phyloP scores from a whole-genome alignment of 2,888 invertebrate species.

The Dilophus febrilis region DNA sequence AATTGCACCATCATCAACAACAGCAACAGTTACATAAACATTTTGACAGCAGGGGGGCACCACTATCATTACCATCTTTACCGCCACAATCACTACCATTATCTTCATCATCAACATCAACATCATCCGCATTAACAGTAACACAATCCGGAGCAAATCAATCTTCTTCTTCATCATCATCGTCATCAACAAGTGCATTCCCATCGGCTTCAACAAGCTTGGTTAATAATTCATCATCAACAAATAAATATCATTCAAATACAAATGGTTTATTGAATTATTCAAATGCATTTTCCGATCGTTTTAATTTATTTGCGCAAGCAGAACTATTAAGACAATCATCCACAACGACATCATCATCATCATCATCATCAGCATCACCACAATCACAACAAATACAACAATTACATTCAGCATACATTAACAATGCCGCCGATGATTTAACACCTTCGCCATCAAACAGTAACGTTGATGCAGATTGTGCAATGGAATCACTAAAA shows the following conservation, averaged over 20 bases:
- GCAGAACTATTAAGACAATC: no score
- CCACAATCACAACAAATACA: no score
- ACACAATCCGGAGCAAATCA: no score
- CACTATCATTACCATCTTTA: conserved; percentile 1
- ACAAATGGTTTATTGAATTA: conserved; percentile 1
- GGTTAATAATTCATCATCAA: conserved; percentile 1
- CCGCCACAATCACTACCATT: not conserved
- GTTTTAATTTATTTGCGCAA: no score
- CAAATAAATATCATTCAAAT: conserved; percentile 3
- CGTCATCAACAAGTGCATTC: not conserved
- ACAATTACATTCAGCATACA: no score
- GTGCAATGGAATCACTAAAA: conserved; percentile 2
- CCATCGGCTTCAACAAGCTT: conserved; percentile 1
- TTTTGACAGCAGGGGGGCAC: not conserved
- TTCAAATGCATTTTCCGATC: not conserved
- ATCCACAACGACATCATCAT: no score
- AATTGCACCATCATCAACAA: conserved; percentile 1
- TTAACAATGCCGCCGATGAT: no score
- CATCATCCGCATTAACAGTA: no score
- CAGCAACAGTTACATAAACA: not conserved
- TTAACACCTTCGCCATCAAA: conserved; percentile 1
- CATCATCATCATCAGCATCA: no score
- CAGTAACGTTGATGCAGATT: conserved; percentile 4
- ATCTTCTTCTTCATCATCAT: not conserved
- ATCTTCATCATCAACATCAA: no score